phyloP scores from a whole-genome alignment of 2,797 vertebrate species.

The Peromyscus eremicus region DNA sequence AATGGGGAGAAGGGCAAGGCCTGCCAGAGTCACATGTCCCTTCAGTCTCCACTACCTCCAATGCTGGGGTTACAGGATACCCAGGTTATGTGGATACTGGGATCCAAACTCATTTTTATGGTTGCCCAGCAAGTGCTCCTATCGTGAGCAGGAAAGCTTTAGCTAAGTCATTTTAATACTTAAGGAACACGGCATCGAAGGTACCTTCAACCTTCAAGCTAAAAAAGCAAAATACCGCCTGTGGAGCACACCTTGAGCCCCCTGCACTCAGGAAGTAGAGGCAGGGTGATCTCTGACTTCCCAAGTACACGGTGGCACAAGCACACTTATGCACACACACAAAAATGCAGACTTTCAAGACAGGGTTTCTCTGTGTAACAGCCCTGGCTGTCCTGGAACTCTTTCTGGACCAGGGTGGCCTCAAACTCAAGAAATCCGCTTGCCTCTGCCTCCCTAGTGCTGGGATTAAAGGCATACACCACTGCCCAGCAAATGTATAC shows the following conservation, averaged over 20 bases:
- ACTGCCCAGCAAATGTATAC: not conserved
- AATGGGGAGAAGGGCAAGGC: too few relatives aligned
- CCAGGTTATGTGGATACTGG: not conserved
- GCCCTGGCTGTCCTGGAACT: not conserved
- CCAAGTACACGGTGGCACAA: too few relatives aligned
- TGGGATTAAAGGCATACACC: not conserved
- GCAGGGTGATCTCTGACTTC: not conserved
- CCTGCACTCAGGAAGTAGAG: not conserved
- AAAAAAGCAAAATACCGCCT: not conserved
- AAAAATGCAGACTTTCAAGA: not conserved
- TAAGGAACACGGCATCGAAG: too few relatives aligned
- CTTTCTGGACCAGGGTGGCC: not conserved
- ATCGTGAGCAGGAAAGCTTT: not conserved
- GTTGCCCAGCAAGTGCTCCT: not conserved
- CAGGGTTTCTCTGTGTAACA: not conserved
- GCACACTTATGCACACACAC: too few relatives aligned
- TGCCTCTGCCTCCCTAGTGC: not conserved
- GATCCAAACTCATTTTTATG: not conserved
- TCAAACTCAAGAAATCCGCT: not conserved
- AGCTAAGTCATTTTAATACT: not conserved
- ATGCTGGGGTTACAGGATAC: not conserved
- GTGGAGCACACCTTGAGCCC: not conserved
- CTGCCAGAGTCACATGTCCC: not conserved
- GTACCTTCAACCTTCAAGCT: not conserved
- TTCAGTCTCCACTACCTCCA: not conserved